Evolutionary conservation across 2,113 vertebrate species (phyloP).

Genomic region (Pimephales promelas): DNA sequence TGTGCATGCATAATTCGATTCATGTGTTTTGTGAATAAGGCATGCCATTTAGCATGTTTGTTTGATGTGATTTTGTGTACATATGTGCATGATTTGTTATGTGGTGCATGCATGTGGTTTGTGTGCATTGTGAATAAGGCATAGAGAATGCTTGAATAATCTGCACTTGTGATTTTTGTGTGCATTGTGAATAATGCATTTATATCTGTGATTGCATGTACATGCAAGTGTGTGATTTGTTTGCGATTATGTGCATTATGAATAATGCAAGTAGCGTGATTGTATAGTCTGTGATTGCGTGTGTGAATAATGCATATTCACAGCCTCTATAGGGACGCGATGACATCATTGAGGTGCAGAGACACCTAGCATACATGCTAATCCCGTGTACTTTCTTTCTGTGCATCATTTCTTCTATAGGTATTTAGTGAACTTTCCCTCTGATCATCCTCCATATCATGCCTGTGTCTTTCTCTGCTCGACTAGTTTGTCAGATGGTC

Average conservation of each 20-base stretch:
- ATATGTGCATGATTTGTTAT: too few species aligned
- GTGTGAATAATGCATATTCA: slow-evolving; percentile 15
- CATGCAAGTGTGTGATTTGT: neutral
- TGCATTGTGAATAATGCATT: neutral
- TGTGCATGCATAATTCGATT: too few species aligned
- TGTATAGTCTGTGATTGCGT: neutral
- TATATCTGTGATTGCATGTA: neutral
- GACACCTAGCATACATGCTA: slow-evolving; percentile 6
- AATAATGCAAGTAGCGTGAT: neutral
- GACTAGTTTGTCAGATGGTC: slow-evolving; percentile 57
- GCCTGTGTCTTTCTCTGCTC: slow-evolving; percentile 47
- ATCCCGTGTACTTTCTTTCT: slow-evolving; percentile 19
- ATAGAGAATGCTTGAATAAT: neutral
- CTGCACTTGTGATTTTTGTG: neutral
- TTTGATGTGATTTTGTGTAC: too few species aligned
- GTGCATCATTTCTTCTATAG: neutral
- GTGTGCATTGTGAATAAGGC: neutral
- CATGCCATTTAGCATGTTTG: too few species aligned
- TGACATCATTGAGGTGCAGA: neutral
- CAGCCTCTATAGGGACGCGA: neutral
- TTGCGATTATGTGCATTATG: neutral
- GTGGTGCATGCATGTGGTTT: too few species aligned
- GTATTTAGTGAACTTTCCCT: neutral
- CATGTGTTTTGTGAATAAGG: too few species aligned
- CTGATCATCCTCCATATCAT: neutral